These are phyloP conservation scores for Hormaphis cornu DNA, from an alignment of 1,140 invertebrate genomes.

Conservation along the genomic window DNA sequence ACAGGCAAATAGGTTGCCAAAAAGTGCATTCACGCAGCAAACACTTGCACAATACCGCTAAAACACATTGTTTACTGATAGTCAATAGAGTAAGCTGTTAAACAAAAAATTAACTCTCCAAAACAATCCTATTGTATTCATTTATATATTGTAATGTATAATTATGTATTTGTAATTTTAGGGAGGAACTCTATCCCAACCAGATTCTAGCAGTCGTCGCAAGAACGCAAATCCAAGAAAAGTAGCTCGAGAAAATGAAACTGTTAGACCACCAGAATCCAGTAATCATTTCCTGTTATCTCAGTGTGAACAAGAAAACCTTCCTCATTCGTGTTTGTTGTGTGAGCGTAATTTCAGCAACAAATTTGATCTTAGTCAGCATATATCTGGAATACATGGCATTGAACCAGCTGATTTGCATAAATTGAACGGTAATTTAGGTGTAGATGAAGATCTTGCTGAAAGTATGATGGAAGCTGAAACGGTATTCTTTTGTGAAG, in stretches of 20 bases:
- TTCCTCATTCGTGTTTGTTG: constrained; percentile 40
- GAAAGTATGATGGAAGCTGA: constrained; percentile 40
- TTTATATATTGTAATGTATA: no score
- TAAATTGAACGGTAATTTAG: constrained; percentile 9
- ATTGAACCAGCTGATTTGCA: constrained; percentile 41
- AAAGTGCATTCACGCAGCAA: no score
- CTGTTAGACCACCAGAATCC: background rate
- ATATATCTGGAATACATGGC: constrained; percentile 45
- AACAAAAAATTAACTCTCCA: no score
- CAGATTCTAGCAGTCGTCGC: constrained; percentile 34
- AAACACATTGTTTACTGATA: no score
- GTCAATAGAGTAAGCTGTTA: no score
- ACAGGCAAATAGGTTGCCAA: no score
- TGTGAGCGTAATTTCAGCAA: constrained; percentile 45
- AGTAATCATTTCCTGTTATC: constrained; percentile 3
- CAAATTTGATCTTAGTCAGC: constrained; percentile 44
- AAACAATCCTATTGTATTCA: no score
- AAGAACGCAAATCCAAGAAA: constrained; percentile 39
- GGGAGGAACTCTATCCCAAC: constrained; percentile 12
- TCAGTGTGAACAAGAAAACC: constrained; percentile 6
- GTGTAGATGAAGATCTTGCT: constrained; percentile 33
- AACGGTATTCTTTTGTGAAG: constrained; percentile 46
- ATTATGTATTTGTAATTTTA: background rate
- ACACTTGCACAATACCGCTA: no score
- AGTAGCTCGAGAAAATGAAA: constrained; percentile 35